Percentiles rank a stretch among this genome's conserved stretches.
phyloP scores from a whole-genome alignment of 2,888 invertebrate genomes.

The Eupeodes luniger region DNA sequence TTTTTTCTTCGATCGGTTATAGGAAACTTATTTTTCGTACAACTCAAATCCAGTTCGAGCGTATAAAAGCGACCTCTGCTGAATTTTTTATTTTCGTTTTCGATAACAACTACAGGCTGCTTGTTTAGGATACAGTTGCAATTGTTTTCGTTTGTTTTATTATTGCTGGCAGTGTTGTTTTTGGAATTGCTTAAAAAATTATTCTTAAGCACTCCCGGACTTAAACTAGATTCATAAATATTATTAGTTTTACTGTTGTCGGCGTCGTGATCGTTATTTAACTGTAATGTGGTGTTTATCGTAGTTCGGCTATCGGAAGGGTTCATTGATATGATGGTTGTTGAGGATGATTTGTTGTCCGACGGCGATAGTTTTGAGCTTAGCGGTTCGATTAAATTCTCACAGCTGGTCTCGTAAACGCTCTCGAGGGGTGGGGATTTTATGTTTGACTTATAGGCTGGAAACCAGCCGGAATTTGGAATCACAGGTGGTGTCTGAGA shows the following conservation, averaged over 20 bases:
- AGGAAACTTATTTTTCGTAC: slow-evolving; percentile 87
- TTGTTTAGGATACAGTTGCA: slow-evolving; percentile 53
- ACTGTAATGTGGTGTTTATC: slow-evolving; percentile 44
- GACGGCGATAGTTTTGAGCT: slow-evolving; percentile 49
- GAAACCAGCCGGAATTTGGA: slow-evolving; percentile 60
- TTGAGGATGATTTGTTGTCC: slow-evolving; percentile 66
- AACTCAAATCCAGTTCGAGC: slow-evolving; percentile 85
- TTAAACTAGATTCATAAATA: slow-evolving; percentile 54
- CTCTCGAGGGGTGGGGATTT: slow-evolving; percentile 84
- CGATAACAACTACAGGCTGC: slow-evolving; percentile 74
- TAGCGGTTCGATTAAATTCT: slow-evolving; percentile 82
- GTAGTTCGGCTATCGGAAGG: slow-evolving; percentile 45
- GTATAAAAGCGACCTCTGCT: slow-evolving; percentile 83
- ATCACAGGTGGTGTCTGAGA: slow-evolving; percentile 48
- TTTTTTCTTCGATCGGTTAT: slow-evolving; percentile 83
- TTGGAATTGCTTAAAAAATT: slow-evolving; percentile 53
- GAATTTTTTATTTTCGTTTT: slow-evolving; percentile 82
- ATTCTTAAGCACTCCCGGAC: slow-evolving; percentile 47
- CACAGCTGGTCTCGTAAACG: slow-evolving; percentile 85
- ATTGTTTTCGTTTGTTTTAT: slow-evolving; percentile 51
- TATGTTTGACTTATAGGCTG: slow-evolving; percentile 79
- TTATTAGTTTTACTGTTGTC: slow-evolving; percentile 52
- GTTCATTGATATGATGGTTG: slow-evolving; percentile 40
- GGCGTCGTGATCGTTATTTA: slow-evolving; percentile 29
- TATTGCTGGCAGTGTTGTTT: slow-evolving; percentile 56